A percentile compares a stretch with the other conserved stretches of the same genome.
phyloP scores from a whole-genome alignment of 30 jellyfish, hydroid and myxozoan species.

The Chrysaora quinquecirrha region DNA sequence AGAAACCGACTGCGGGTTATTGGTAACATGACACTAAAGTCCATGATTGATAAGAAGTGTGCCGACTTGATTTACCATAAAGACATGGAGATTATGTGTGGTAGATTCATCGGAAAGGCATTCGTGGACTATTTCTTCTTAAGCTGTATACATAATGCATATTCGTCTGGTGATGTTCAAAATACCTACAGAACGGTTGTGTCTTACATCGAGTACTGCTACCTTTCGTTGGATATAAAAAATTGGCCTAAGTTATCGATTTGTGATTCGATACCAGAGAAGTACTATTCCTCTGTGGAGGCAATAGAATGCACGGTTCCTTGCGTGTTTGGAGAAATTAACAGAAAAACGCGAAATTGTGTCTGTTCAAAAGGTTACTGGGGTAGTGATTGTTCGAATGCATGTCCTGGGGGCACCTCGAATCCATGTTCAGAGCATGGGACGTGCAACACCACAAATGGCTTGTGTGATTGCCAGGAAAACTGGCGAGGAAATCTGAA shows the following conservation, averaged over 20 bases:
- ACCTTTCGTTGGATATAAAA: background rate
- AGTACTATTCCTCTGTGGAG: slow-evolving; percentile 22
- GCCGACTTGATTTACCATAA: slow-evolving; percentile 32
- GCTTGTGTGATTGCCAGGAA: slow-evolving; percentile 70
- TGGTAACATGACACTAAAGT: slow-evolving; percentile 26
- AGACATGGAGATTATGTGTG: slow-evolving; percentile 43
- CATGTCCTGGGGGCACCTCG: slow-evolving; percentile 57
- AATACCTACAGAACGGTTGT: slow-evolving; percentile 6
- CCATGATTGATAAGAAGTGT: slow-evolving; percentile 13
- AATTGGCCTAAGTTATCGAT: slow-evolving; percentile 32
- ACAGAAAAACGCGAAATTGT: slow-evolving; percentile 22
- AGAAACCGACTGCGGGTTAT: background rate
- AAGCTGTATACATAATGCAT: slow-evolving; percentile 39
- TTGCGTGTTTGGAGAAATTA: slow-evolving; percentile 43
- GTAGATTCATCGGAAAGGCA: slow-evolving; percentile 48
- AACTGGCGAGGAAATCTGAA: slow-evolving; percentile 69
- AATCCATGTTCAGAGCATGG: slow-evolving; percentile 62
- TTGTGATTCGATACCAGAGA: slow-evolving; percentile 42
- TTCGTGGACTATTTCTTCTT: slow-evolving; percentile 47
- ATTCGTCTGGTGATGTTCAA: background rate
- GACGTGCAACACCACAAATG: slow-evolving; percentile 57
- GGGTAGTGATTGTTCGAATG: slow-evolving; percentile 55
- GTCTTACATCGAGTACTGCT: slow-evolving; percentile 59
- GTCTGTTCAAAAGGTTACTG: slow-evolving; percentile 61
- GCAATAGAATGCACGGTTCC: slow-evolving; percentile 40